phyloP scores from a whole-genome alignment of 2,113 vertebrate species.

The Noturus placidus region DNA sequence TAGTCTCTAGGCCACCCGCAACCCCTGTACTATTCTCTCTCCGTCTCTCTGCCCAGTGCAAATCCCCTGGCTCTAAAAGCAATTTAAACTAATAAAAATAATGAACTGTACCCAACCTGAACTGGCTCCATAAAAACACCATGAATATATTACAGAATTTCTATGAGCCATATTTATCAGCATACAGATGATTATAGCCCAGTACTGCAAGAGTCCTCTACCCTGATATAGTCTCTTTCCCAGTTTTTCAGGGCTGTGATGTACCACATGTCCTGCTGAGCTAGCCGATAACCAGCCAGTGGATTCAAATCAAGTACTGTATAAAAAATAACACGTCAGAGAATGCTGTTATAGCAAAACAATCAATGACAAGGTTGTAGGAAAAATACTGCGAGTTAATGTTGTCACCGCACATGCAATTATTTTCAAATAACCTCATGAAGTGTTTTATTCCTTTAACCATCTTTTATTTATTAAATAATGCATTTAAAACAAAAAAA shows the following conservation, averaged over 20 bases:
- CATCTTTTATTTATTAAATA: too few relatives aligned
- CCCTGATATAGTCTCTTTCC: background rate
- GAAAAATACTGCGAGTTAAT: background rate
- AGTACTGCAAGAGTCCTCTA: background rate
- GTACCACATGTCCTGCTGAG: background rate
- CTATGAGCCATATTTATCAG: conserved; percentile 9
- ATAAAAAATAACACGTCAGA: background rate
- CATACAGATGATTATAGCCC: background rate
- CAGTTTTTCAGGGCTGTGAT: background rate
- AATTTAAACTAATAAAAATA: conserved; percentile 36
- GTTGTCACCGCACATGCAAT: too few relatives aligned
- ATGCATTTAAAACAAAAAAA: too few relatives aligned
- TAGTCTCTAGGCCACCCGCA: conserved; percentile 24
- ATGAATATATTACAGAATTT: conserved; percentile 10
- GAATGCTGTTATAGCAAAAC: background rate
- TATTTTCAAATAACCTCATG: too few relatives aligned
- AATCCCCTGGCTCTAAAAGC: conserved; percentile 1
- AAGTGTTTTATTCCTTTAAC: too few relatives aligned
- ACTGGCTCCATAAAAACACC: conserved; percentile 27
- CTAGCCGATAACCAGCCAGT: background rate
- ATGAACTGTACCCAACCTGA: conserved; percentile 22
- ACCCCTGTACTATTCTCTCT: background rate
- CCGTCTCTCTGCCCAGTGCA: background rate
- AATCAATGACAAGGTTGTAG: background rate
- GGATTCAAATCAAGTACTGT: background rate